Evolutionary conservation across 2,113 vertebrate genomes (phyloP).

Genomic region (Poecilia latipinna): DNA sequence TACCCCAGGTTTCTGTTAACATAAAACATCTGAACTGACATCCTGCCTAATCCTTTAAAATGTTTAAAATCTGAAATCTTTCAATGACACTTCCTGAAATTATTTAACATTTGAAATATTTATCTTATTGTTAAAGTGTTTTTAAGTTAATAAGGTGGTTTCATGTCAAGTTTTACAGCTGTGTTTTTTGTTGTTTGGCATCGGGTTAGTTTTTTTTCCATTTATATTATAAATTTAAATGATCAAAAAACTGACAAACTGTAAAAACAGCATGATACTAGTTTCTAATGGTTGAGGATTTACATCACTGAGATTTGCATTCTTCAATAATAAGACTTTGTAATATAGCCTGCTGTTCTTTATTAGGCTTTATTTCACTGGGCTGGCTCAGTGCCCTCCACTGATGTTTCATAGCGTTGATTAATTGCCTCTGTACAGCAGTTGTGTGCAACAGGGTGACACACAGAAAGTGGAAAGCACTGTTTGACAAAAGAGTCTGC

Average conservation of each 20-base stretch:
- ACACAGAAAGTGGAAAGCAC: slow-evolving; percentile 38
- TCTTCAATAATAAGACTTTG: slow-evolving; percentile 55
- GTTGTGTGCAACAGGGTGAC: slow-evolving; percentile 24
- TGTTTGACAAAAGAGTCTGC: slow-evolving; percentile 46
- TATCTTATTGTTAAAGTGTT: too few species aligned
- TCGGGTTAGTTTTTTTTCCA: too few species aligned
- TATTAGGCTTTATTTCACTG: slow-evolving; percentile 28
- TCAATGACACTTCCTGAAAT: not conserved
- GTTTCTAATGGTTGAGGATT: slow-evolving; percentile 26
- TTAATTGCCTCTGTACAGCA: slow-evolving; percentile 16
- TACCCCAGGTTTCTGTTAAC: not conserved
- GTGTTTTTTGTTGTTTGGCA: too few species aligned
- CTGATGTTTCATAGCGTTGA: slow-evolving; percentile 40
- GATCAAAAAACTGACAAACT: not conserved
- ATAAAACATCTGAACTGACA: not conserved
- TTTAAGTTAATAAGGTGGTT: too few species aligned
- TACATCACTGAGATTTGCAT: slow-evolving; percentile 47
- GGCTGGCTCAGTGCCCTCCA: slow-evolving; percentile 45
- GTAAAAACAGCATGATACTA: not conserved
- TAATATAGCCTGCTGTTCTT: slow-evolving; percentile 37
- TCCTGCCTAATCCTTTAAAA: not conserved
- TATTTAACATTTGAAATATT: not conserved
- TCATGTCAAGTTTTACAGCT: too few species aligned
- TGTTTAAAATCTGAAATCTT: not conserved
- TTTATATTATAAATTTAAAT: too few species aligned